Evolutionary conservation across 2,113 vertebrate species (phyloP), one percentile per base, ranked within the genome.

Genomic region (Rutilus rutilus): DNA sequence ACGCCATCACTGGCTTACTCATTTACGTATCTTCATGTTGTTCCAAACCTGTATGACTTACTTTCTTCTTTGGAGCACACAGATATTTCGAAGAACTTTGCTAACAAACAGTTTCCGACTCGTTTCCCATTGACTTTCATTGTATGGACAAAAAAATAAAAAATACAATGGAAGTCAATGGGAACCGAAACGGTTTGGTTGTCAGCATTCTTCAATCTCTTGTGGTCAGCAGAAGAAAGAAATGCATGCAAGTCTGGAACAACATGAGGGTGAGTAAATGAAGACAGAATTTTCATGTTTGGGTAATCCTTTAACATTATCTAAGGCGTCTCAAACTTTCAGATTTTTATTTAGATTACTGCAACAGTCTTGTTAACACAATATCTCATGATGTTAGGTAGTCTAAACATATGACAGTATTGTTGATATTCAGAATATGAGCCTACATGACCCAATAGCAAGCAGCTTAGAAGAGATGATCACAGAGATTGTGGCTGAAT

Each of bases 361-460:
- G 6, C 23, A 2, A 21, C 19, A 71, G 67, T 71, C 65, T 39
- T 71, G 9, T 10, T 42, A 42, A 71, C 67, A 71, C 67, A 71
- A 6, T n/a, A 42, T 14, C 45, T 75, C 71, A 25, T 15, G 42
- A 25, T 75, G 21, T 47, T 75, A 75, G 23, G 12, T 47, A 25
- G 42, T 25, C 71, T 42, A 71, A 71, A 71, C 36, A 39, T 19
- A 19, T 39, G 33, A 71, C 67, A 39, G 19, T 39, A 5, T 71
- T 69, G 39, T 73, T 74, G 71, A n/a, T 74, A 39, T 74, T 74
- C 10, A 45, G 21, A 74, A 71, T 23, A 42, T 69, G 6, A 69
- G 19, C 33, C 12, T n/a, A 39, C n/a, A 42, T 71, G 39, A 42
- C 21, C 23, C 21, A 71, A 42, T 42, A 12, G 4, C 67, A 36